Evolutionary conservation across 2,113 vertebrate species (phyloP), one percentile per base, ranked within the genome.

Genomic region (Peromyscus leucopus): DNA sequence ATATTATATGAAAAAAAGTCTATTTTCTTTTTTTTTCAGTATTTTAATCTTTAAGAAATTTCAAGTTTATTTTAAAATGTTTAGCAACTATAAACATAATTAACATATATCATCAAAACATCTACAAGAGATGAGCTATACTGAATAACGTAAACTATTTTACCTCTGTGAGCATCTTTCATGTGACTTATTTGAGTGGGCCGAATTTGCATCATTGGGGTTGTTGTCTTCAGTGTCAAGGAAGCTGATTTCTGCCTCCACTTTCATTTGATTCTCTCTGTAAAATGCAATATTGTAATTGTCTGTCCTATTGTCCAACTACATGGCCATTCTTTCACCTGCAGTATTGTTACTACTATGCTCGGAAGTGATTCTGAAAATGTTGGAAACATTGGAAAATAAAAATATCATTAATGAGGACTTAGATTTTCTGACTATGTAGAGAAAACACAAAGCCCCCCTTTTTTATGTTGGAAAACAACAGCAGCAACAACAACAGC

Each of bases 31-130:
- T 65, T 69, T 71, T 69, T 71, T 36, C 33, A 36, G 1, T 36
- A 15, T 36, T 82, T 94, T 90, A 92, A 63, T 42, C 51, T 7
- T 84, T 69, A 78, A 92, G 61, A 76, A 78, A 31, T 78, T 82
- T 63, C 9, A 85, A 89, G 36, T 59, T 79, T 46, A 4, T 1
- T 79, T 94, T 75, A 3, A 87, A 63, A 42, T 42, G 33, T 59
- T 82, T 48, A 89, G 16, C 26, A 55, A 21, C 26, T 80, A 21
- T 48, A 82, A 63, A 8, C 78, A 59, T 76, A 48, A 6, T 76
- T 78, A 78, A 63, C 1, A 10, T 61, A 22, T 51, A 1, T 7
- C 2, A 80, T 55, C 21, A 51, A 90, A 82, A 82, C 19, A 17
- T 85, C 8, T 84, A 55, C 21, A 80, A 76, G 22, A 63, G 33